Percentiles rank a stretch among this genome's conserved stretches.
phyloP scores from a whole-genome alignment of 1,140 invertebrate genomes.

The Lysiphlebus fabarum region DNA sequence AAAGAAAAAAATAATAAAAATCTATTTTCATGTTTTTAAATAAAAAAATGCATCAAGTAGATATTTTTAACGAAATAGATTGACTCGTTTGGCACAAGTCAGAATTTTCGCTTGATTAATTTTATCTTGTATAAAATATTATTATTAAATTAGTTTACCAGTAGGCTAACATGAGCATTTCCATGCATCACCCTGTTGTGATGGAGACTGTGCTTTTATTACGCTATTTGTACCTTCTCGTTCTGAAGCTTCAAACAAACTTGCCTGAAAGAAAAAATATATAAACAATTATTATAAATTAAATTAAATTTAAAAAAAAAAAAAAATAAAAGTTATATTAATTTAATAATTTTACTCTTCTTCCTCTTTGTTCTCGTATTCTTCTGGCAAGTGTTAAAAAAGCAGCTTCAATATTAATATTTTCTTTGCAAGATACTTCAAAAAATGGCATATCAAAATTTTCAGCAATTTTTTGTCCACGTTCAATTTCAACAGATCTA shows the following conservation, averaged over 20 bases:
- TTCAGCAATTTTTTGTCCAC: conserved; percentile 82
- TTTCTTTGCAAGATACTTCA: conserved; percentile 87
- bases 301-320: too few relatives aligned
- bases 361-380: conserved; percentile 75
- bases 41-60: too few relatives aligned
- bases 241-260: conserved; percentile 44
- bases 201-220: conserved; percentile 41
- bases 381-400: conserved; percentile 78
- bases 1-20: too few relatives aligned
- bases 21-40: too few relatives aligned
- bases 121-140: conserved; percentile 17
- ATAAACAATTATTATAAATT: too few relatives aligned
- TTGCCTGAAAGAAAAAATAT: conserved; percentile 36
- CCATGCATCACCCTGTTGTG: conserved; percentile 43
- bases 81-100: not conserved
- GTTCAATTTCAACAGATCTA: conserved; percentile 71
- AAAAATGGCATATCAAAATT: conserved; percentile 90
- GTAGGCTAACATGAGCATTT: conserved; percentile 41
- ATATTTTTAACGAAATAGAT: not conserved
- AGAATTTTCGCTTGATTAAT: conserved; percentile 4
- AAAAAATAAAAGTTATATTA: too few relatives aligned
- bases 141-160: conserved; percentile 16
- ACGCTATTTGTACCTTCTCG: conserved; percentile 41
- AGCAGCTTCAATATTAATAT: conserved; percentile 85
- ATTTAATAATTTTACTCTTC: conserved; percentile 58